Evolutionary conservation across 2,113 vertebrate genomes (phyloP).

Genomic region (Montifringilla adamsi): DNA sequence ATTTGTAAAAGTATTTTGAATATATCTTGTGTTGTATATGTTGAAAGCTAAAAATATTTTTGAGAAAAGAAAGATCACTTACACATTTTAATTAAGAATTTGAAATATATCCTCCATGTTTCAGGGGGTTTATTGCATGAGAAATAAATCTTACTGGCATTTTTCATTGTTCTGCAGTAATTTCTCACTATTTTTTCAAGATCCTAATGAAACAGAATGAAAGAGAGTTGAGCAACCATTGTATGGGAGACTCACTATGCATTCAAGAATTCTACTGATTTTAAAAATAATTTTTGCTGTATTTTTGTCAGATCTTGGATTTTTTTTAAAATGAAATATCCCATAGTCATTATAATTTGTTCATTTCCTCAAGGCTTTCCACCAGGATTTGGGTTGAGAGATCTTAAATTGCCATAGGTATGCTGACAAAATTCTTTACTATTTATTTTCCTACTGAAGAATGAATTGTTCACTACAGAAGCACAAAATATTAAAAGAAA

Average conservation of each 20-base stretch:
- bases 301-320: background rate
- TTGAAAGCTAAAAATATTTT: slow-evolving; percentile 11
- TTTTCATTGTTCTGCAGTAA: slow-evolving; percentile 39
- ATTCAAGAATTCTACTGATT: slow-evolving; percentile 8
- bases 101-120: background rate
- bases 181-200: slow-evolving; percentile 30
- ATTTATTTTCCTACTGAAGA: background rate
- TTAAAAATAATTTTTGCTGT: background rate
- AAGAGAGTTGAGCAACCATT: background rate
- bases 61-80: background rate
- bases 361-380: background rate
- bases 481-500: background rate
- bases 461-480: background rate
- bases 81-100: background rate
- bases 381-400: background rate
- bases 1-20: slow-evolving; percentile 20
- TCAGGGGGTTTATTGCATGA: background rate
- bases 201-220: background rate
- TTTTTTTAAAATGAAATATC: background rate
- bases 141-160: slow-evolving; percentile 21
- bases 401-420: background rate
- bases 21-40: background rate
- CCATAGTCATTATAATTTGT: background rate
- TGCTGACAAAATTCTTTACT: background rate
- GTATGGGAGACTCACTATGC: slow-evolving; percentile 10